Evolutionary conservation across 1,140 invertebrate genomes (phyloP).

Genomic region (Drosophila kohkoa): DNA sequence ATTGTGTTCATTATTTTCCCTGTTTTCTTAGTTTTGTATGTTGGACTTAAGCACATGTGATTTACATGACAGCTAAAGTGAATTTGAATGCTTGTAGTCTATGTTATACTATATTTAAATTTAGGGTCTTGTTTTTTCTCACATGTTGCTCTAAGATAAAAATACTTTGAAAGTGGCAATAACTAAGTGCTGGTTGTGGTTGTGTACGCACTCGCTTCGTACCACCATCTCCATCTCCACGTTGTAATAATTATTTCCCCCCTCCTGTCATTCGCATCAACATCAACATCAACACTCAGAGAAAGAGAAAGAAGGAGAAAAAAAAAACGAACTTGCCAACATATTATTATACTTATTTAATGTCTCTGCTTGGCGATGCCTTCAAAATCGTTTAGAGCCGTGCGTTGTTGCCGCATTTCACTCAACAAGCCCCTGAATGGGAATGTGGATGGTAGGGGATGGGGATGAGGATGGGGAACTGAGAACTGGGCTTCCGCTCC

Average conservation of each 20-base stretch:
- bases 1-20: neutral
- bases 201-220: constrained; percentile 3
- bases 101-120: neutral
- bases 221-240: neutral
- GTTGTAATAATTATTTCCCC: constrained; percentile 32
- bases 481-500: constrained; percentile 33
- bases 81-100: neutral
- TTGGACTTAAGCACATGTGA: neutral
- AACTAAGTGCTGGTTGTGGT: constrained; percentile 29
- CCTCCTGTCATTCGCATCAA: constrained; percentile 8
- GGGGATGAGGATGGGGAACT: constrained; percentile 14
- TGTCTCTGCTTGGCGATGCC: constrained; percentile 48
- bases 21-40: neutral
- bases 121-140: constrained; percentile 1
- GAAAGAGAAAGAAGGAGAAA: neutral
- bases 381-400: constrained; percentile 49
- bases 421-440: constrained; percentile 20
- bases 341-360: constrained; percentile 67
- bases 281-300: constrained; percentile 31
- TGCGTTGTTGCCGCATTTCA: constrained; percentile 70
- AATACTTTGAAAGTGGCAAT: constrained; percentile 3
- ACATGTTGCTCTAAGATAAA: constrained; percentile 4
- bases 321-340: constrained; percentile 29
- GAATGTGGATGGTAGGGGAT: neutral
- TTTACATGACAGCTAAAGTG: constrained; percentile 16